A percentile compares a stretch with the other conserved stretches of the same genome.
phyloP scores from a whole-genome alignment of 2,113 vertebrate genomes.

The Embiotoca jacksoni region DNA sequence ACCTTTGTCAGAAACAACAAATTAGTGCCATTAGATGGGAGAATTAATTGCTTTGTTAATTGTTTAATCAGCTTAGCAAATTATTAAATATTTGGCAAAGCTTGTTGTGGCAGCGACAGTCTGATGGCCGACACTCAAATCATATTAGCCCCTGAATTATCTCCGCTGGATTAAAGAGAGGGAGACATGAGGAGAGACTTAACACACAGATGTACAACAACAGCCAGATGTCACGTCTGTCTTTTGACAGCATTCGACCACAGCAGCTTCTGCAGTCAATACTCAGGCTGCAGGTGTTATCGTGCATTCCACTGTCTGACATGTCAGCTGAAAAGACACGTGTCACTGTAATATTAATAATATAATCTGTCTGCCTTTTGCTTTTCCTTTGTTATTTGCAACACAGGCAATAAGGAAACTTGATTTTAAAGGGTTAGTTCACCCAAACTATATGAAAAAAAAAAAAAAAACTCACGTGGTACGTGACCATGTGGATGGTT shows the following conservation, averaged over 20 bases:
- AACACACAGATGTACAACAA: conserved; percentile 71
- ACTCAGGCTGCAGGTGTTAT: background rate
- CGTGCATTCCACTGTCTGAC: too few relatives aligned
- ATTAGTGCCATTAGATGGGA: conserved; percentile 80
- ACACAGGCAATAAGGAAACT: background rate
- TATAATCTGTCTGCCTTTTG: background rate
- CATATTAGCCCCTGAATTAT: conserved; percentile 80
- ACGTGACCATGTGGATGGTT: background rate
- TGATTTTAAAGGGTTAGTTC: background rate
- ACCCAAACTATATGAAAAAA: background rate
- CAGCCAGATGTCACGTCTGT: conserved; percentile 64
- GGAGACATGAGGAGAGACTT: conserved; percentile 63
- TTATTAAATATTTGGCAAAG: conserved; percentile 80
- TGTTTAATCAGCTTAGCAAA: conserved; percentile 82
- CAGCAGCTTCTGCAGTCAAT: conserved; percentile 21
- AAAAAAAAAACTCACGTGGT: too few relatives aligned
- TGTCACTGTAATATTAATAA: background rate
- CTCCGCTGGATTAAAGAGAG: conserved; percentile 75
- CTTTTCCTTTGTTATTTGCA: background rate
- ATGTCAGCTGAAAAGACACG: background rate
- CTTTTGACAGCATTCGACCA: conserved; percentile 27
- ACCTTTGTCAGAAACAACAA: conserved; percentile 80
- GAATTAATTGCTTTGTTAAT: conserved; percentile 82
- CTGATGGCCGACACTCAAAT: conserved; percentile 79
- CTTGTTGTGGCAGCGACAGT: conserved; percentile 74